These are phyloP conservation scores for Phalera bucephala DNA, from an alignment of 2,888 invertebrate species.

Conservation along the genomic window DNA sequence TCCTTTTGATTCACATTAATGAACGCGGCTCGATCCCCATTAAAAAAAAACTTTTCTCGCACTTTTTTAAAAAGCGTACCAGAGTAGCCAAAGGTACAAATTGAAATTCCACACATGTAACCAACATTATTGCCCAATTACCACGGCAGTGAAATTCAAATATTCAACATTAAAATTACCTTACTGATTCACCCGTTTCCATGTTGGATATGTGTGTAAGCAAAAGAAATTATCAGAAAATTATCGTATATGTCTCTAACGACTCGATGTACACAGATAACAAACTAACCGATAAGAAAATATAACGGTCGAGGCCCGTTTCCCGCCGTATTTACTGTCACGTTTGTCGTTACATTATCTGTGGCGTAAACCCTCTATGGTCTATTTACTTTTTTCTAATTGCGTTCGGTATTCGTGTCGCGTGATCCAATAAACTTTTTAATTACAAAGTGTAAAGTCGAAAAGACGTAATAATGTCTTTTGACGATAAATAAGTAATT, in stretches of 20 bases:
- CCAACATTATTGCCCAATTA: not conserved
- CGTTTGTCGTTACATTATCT: constrained; percentile 49
- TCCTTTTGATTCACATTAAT: too few species aligned
- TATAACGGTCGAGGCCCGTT: constrained; percentile 58
- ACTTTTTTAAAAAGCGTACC: too few species aligned
- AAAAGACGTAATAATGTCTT: constrained; percentile 30
- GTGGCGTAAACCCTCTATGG: constrained; percentile 45
- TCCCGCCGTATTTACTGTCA: constrained; percentile 66
- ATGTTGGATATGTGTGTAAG: constrained; percentile 35
- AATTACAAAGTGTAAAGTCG: constrained; percentile 29
- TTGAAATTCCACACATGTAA: not conserved
- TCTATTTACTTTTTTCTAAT: constrained; percentile 58
- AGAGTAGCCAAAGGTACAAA: not conserved
- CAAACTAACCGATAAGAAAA: constrained; percentile 54
- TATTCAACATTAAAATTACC: not conserved
- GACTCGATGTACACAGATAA: constrained; percentile 62
- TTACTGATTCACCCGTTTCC: constrained; percentile 17
- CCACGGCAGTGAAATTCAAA: not conserved
- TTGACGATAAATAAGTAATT: constrained; percentile 39
- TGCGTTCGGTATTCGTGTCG: constrained; percentile 52
- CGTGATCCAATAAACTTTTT: constrained; percentile 43
- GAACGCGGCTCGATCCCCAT: too few species aligned
- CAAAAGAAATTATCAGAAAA: constrained; percentile 47
- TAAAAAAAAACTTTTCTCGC: too few species aligned
- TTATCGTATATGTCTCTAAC: constrained; percentile 45